A percentile compares a stretch with the other conserved stretches of the same genome.
Evolutionary conservation across 1,140 invertebrate species (phyloP).

Genomic region (Zaprionus capensis): DNA sequence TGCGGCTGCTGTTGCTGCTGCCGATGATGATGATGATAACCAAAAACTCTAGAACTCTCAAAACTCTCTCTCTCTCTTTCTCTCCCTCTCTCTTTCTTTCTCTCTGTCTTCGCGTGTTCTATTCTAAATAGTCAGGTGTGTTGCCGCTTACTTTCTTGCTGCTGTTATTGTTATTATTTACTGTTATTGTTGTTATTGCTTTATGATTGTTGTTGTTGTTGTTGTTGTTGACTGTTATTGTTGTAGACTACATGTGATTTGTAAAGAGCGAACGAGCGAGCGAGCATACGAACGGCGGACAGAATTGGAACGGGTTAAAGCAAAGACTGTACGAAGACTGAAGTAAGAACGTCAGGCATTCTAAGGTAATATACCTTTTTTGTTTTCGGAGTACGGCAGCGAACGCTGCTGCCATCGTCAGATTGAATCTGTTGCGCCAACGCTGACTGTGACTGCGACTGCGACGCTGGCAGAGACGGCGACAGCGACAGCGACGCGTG

Average conservation of each 20-base stretch:
- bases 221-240: slow-evolving; percentile 14
- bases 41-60: slow-evolving; percentile 27
- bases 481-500: slow-evolving; percentile 54
- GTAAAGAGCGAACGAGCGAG: slow-evolving; percentile 76
- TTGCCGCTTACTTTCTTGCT: slow-evolving; percentile 14
- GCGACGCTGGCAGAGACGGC: slow-evolving; percentile 12
- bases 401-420: slow-evolving; percentile 33
- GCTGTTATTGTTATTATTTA: slow-evolving; percentile 13
- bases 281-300: slow-evolving; percentile 79
- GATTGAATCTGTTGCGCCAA: slow-evolving; percentile 79
- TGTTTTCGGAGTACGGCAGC: slow-evolving; percentile 77
- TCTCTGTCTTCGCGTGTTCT: slow-evolving; percentile 5
- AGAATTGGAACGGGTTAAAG: slow-evolving; percentile 85
- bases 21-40: slow-evolving; percentile 50
- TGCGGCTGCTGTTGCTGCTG: slow-evolving; percentile 14
- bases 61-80: slow-evolving; percentile 8
- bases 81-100: not conserved
- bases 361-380: slow-evolving; percentile 84
- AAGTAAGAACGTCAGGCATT: slow-evolving; percentile 84
- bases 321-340: slow-evolving; percentile 85
- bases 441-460: slow-evolving; percentile 30
- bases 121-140: slow-evolving; percentile 21
- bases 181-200: slow-evolving; percentile 12
- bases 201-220: slow-evolving; percentile 9
- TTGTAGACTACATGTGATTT: slow-evolving; percentile 61